A percentile compares a stretch with the other conserved stretches of the same genome.
Evolutionary conservation across 2,888 invertebrate species (phyloP).

Genomic region (Linhomoeus sp.): DNA sequence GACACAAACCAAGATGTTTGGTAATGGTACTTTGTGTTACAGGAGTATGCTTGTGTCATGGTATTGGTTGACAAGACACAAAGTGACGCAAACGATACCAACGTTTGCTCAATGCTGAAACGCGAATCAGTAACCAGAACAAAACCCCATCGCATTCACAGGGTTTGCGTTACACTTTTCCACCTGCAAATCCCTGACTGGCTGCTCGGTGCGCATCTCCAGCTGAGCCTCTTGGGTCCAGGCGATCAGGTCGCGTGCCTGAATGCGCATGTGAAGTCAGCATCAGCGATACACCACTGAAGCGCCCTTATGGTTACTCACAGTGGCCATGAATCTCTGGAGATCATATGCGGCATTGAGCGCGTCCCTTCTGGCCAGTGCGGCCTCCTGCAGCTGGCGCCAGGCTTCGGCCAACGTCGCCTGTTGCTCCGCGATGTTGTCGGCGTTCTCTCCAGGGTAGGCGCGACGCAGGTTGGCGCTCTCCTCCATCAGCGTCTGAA

Average conservation of each 20-base stretch:
- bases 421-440: constrained; percentile 68
- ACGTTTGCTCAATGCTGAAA: too few species aligned
- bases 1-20: too few species aligned
- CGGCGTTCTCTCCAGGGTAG: constrained; percentile 64
- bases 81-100: too few species aligned
- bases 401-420: constrained; percentile 64
- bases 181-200: constrained; percentile 41
- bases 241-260: constrained; percentile 62
- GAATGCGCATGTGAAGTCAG: neutral
- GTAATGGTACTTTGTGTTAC: too few species aligned
- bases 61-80: too few species aligned
- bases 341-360: constrained; percentile 67
- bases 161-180: too few species aligned
- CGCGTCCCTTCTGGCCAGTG: constrained; percentile 54
- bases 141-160: too few species aligned
- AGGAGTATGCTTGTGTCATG: too few species aligned
- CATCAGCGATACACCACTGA: constrained; percentile 19
- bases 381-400: constrained; percentile 58
- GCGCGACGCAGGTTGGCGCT: constrained; percentile 52
- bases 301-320: too few species aligned
- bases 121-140: too few species aligned
- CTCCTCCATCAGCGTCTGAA: constrained; percentile 66
- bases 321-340: constrained; percentile 66
- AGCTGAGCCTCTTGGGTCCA: constrained; percentile 64
- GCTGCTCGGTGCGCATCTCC: constrained; percentile 55